phyloP scores from a whole-genome alignment of 2,113 vertebrate genomes.

The Macroglossus sobrinus region DNA sequence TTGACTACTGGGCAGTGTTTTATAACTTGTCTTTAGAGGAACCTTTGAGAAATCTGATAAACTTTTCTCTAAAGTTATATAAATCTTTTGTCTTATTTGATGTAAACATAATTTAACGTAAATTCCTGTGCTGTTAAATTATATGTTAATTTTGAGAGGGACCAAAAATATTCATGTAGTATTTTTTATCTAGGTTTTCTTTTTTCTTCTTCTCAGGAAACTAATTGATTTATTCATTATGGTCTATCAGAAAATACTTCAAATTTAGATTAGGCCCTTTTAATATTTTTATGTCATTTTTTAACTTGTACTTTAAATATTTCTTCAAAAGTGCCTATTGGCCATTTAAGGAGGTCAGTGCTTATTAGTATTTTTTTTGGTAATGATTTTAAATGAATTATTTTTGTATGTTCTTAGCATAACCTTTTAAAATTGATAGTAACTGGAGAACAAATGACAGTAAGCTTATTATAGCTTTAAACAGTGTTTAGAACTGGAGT shows the following conservation, averaged over 20 bases:
- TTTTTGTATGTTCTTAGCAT: background rate
- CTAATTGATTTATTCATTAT: background rate
- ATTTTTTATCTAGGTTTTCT: background rate
- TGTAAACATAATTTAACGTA: background rate
- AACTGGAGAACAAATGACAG: background rate
- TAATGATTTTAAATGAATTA: background rate
- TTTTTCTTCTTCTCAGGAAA: background rate
- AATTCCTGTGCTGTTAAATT: background rate
- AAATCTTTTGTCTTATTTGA: background rate
- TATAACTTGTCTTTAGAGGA: background rate
- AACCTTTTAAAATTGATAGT: background rate
- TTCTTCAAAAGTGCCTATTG: background rate
- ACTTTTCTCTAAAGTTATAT: background rate
- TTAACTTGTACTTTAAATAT: background rate
- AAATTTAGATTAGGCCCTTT: background rate
- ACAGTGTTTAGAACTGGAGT: background rate
- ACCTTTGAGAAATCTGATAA: background rate
- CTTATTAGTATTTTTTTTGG: background rate
- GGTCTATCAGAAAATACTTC: background rate
- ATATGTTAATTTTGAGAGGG: background rate
- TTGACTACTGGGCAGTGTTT: background rate
- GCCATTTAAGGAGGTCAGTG: background rate
- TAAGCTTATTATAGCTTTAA: background rate
- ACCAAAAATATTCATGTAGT: background rate
- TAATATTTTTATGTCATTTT: background rate